A percentile compares a stretch with the other conserved stretches of the same genome.
phyloP scores from a whole-genome alignment of 2,797 vertebrate species.

The Champsocephalus esox region DNA sequence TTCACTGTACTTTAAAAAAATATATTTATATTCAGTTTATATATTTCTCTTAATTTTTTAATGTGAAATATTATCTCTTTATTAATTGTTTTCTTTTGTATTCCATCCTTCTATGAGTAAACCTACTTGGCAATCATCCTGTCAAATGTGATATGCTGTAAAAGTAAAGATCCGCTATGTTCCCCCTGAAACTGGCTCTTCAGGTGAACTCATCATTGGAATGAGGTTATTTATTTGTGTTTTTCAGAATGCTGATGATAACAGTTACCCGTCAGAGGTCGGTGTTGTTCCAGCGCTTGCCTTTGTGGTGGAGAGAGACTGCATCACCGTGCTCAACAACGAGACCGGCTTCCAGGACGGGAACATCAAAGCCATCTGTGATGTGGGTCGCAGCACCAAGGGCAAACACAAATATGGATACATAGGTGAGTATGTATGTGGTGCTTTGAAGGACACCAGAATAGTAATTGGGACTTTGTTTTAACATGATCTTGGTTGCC shows the following conservation, averaged over 20 bases:
- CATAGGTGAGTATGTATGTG: conserved; percentile 75
- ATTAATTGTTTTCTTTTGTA: too few species aligned
- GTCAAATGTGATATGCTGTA: neutral
- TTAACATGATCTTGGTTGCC: neutral
- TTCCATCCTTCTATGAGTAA: too few species aligned
- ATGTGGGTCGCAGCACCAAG: conserved; percentile 87
- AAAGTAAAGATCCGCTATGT: neutral
- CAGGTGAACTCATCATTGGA: too few species aligned
- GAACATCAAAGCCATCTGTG: conserved; percentile 86
- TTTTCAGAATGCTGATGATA: conserved; percentile 87
- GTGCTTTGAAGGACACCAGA: neutral
- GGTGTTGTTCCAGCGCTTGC: conserved; percentile 75
- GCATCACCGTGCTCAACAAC: conserved; percentile 86
- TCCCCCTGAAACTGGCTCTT: neutral
- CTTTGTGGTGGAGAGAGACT: conserved; percentile 84
- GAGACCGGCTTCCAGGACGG: conserved; percentile 85
- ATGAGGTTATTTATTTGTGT: neutral
- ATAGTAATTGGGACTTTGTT: neutral
- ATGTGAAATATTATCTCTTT: too few species aligned
- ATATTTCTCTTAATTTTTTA: too few species aligned
- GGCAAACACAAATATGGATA: conserved; percentile 87
- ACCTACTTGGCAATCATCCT: too few species aligned
- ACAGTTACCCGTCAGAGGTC: conserved; percentile 74
- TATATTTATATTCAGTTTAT: too few species aligned
- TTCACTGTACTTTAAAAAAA: too few species aligned